phyloP scores from a whole-genome alignment of 2,797 vertebrate genomes.

The Apodemus agrarius region DNA sequence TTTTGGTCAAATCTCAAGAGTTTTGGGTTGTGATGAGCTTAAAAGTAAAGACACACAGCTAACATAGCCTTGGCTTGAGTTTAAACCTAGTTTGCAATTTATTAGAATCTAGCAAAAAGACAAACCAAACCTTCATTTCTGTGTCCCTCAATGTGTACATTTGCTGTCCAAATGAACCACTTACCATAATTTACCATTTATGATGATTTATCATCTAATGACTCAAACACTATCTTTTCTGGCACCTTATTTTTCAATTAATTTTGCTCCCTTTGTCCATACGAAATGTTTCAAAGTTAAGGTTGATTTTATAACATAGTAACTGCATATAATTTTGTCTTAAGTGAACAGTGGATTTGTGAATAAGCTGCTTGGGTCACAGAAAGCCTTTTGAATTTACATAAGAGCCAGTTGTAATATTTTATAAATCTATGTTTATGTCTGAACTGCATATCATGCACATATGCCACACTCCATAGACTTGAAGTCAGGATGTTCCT shows the following conservation, averaged over 20 bases:
- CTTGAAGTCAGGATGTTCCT: background rate
- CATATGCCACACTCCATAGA: too few species aligned
- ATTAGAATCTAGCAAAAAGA: background rate
- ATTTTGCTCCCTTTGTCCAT: background rate
- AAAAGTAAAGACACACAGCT: background rate
- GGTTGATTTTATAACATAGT: background rate
- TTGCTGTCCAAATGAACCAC: background rate
- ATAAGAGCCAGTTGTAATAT: background rate
- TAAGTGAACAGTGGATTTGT: background rate
- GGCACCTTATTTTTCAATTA: background rate
- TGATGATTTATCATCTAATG: background rate
- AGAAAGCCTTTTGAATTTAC: background rate
- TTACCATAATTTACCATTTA: background rate
- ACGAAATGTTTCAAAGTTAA: background rate
- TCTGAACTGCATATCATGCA: background rate
- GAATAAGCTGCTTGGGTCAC: background rate
- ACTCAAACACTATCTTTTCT: background rate
- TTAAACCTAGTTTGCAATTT: background rate
- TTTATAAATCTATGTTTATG: background rate
- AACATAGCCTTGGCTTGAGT: background rate
- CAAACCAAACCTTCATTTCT: background rate
- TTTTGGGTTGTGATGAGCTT: background rate
- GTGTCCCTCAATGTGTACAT: background rate
- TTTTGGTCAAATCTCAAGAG: background rate
- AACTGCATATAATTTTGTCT: too few species aligned